Percentiles rank a stretch among this genome's conserved stretches.
phyloP scores from a whole-genome alignment of 2,113 vertebrate species.

The Myrmophylax atrothorax region DNA sequence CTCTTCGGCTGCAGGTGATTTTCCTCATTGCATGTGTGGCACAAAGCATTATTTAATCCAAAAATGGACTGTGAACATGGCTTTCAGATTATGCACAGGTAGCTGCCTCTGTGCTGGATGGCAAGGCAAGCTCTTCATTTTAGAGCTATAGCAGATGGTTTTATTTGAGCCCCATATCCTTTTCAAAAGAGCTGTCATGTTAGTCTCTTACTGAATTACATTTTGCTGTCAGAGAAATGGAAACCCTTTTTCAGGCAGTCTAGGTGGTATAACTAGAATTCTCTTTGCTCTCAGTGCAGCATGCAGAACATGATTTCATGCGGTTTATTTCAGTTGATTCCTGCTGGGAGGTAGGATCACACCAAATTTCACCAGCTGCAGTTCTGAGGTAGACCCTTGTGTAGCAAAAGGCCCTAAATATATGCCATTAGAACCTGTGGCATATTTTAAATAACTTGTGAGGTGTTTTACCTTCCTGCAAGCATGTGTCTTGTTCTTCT shows the following conservation, averaged over 20 bases:
- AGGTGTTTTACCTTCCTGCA: not conserved
- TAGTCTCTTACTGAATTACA: conserved; percentile 6
- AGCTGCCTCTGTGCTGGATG: not conserved
- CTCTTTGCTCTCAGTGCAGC: not conserved
- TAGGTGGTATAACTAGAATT: not conserved
- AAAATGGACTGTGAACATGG: not conserved
- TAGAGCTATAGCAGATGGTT: conserved; percentile 39
- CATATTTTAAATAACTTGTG: not conserved
- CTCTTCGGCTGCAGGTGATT: conserved; percentile 8
- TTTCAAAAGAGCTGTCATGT: conserved; percentile 18
- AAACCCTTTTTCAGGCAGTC: not conserved
- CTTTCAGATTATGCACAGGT: not conserved
- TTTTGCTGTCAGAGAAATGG: conserved; percentile 10
- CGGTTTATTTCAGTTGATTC: conserved; percentile 8
- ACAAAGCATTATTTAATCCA: not conserved
- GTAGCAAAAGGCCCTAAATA: not conserved
- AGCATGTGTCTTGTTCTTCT: not conserved
- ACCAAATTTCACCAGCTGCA: not conserved
- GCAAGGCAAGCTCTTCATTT: not conserved
- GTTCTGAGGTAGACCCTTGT: not conserved
- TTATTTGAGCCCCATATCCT: conserved; percentile 20
- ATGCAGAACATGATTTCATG: conserved; percentile 17
- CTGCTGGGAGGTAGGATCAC: not conserved
- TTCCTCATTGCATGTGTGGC: not conserved
- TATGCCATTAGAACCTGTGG: not conserved